These are phyloP conservation scores for Araneus ventricosus DNA, from an alignment of 1,140 invertebrate genomes.

Conservation along the genomic window DNA sequence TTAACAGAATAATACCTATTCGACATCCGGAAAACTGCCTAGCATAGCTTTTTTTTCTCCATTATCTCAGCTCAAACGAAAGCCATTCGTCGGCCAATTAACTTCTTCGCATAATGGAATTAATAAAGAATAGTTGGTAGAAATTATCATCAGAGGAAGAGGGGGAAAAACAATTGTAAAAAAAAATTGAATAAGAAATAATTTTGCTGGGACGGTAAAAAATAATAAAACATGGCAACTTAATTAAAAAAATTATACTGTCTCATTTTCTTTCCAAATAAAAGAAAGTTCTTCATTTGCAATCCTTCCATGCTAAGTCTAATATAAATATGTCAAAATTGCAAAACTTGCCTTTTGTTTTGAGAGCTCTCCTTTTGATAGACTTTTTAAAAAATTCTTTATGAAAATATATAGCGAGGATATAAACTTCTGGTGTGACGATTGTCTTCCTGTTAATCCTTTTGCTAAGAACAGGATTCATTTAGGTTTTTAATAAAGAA, in stretches of 20 bases:
- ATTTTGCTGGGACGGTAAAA: neutral
- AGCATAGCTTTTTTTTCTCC: constrained; percentile 12
- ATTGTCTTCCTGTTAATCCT: neutral
- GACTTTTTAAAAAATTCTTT: no score
- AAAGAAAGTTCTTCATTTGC: constrained; percentile 18
- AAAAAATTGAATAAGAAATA: constrained; percentile 35
- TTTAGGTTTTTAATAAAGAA: neutral
- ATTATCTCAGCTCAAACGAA: constrained; percentile 20
- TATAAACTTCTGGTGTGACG: neutral
- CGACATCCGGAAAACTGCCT: neutral
- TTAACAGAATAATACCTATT: neutral
- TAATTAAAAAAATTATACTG: constrained; percentile 22
- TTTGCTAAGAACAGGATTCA: neutral
- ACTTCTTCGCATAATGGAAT: constrained; percentile 50
- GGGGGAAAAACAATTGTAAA: neutral
- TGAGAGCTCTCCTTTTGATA: neutral
- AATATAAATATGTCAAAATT: constrained; percentile 54
- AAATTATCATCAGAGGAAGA: neutral
- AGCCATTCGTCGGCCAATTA: constrained; percentile 57
- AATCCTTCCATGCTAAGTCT: neutral
- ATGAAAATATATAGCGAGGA: neutral
- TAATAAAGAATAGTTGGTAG: constrained; percentile 51
- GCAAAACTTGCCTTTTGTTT: constrained; percentile 38
- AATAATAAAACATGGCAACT: neutral
- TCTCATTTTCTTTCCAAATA: constrained; percentile 1